Conservation (phyloP, 1,140 invertebrate genomes). For the Lasioglossum albipes region DNA sequence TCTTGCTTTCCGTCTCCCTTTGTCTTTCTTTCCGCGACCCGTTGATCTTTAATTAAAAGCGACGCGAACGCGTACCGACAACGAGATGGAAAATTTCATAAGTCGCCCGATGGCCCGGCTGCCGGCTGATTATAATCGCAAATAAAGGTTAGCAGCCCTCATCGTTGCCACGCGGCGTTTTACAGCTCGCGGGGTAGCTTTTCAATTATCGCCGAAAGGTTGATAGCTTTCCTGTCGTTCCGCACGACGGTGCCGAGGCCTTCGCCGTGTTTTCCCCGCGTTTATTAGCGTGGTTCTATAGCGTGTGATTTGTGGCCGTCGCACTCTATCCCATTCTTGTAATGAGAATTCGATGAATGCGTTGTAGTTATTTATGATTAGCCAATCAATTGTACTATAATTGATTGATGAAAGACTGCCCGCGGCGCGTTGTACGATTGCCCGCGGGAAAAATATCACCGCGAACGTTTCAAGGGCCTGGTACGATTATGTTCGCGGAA, state of each 20-base stretch:
- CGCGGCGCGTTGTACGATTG: no score
- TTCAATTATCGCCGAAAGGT: constrained; percentile 44
- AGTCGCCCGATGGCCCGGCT: not conserved
- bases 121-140: constrained; percentile 25
- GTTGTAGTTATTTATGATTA: not conserved
- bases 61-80: not conserved
- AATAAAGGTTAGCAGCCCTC: constrained; percentile 19
- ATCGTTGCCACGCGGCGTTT: constrained; percentile 14
- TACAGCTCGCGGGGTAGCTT: constrained; percentile 7
- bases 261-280: no score
- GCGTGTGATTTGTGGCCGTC: not conserved
- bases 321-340: not conserved
- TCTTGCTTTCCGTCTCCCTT: no score
- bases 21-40: not conserved
- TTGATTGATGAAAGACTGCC: not conserved
- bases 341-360: not conserved
- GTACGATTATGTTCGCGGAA: no score
- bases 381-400: not conserved
- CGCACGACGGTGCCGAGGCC: not conserved
- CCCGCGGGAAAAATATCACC: no score
- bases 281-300: not conserved
- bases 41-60: constrained; percentile 41
- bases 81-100: not conserved
- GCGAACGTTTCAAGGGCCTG: no score
- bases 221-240: not conserved